Conservation (phyloP, 2,888 invertebrate genomes). For the Scrobipalpa atriplicella region DNA sequence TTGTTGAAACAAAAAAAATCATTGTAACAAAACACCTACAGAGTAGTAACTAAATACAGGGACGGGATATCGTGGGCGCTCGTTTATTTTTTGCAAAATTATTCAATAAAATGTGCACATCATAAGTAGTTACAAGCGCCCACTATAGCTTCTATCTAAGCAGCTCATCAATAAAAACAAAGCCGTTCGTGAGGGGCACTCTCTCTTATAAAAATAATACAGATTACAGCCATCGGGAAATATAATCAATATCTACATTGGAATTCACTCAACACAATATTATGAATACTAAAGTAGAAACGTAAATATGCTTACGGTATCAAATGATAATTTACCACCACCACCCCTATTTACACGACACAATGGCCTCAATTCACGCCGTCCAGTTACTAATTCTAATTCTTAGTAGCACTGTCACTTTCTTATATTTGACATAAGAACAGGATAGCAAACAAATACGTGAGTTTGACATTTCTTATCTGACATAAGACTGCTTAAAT, state of each 20-base stretch:
- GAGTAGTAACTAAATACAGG: not conserved
- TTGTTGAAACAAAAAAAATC: not conserved
- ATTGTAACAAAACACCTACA: not conserved
- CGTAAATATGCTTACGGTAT: constrained; percentile 2
- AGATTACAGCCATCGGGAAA: constrained; percentile 11
- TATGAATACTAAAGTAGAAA: constrained; percentile 6
- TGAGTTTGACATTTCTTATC: too few relatives aligned
- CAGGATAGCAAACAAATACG: too few relatives aligned
- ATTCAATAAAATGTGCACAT: not conserved
- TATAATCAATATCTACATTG: constrained; percentile 6
- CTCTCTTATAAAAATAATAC: constrained; percentile 7
- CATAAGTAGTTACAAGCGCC: not conserved
- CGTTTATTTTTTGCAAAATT: not conserved
- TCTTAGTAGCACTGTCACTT: too few relatives aligned
- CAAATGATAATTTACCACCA: constrained; percentile 53
- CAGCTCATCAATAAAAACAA: not conserved
- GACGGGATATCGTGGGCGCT: not conserved
- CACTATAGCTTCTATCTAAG: not conserved
- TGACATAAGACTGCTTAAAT: too few relatives aligned
- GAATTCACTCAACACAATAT: not conserved
- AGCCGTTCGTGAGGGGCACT: not conserved
- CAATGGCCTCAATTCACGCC: too few relatives aligned
- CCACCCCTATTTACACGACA: constrained; percentile 65
- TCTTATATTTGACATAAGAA: too few relatives aligned
- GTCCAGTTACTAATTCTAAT: too few relatives aligned